Evolutionary conservation across 2,113 vertebrate genomes (phyloP), one percentile per base, ranked within the genome.

Genomic region (Hippocampus guttulatus): DNA sequence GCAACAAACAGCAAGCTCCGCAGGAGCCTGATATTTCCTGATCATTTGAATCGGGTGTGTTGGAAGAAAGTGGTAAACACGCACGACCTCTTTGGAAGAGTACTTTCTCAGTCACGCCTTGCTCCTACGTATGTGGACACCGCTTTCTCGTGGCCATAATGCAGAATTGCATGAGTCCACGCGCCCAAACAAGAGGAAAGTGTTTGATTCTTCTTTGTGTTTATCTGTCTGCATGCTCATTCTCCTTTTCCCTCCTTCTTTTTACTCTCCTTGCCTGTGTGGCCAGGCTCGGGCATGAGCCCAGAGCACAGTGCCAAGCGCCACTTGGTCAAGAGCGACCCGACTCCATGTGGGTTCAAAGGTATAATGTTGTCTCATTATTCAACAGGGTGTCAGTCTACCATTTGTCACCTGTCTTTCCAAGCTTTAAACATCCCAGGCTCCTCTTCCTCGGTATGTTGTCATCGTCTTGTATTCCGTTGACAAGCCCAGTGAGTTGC

Each of bases 241-340:
- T 77, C 82, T 47, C 90, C 30, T 64, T 16, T 40, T 11, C 52
- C 10, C 51, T 51, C 67, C 68, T 33, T 68, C 8, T 45, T 85
- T 60, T 91, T 69, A 74, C 88, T 70, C 8, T 58, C 77, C 91
- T 77, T 88, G 77, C 81, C 69, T 15, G 81, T 84, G 82, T 84
- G 91, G 67, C 85, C 93, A 96, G 94, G 94, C 88, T 94, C 94
- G 84, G 93, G 94, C 86, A 88, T 94, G 92, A 97, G 96, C 80
- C 95, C 96, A 69, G 96, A 97, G 91, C 96, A 95, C 91, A 92
- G 93, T 92, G 83, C 95, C 92, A 98, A 98, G 91, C 93, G 93
- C 16, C 95, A 95, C 3, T 92, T 94, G 95, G 94, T 96, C 90
- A 98, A 96, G 95, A 98, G 96, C 78, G 95, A 98, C 84, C 96